These are phyloP conservation scores for Copsychus sechellarum DNA, from an alignment of 2,113 vertebrate genomes.

Conservation along the genomic window DNA sequence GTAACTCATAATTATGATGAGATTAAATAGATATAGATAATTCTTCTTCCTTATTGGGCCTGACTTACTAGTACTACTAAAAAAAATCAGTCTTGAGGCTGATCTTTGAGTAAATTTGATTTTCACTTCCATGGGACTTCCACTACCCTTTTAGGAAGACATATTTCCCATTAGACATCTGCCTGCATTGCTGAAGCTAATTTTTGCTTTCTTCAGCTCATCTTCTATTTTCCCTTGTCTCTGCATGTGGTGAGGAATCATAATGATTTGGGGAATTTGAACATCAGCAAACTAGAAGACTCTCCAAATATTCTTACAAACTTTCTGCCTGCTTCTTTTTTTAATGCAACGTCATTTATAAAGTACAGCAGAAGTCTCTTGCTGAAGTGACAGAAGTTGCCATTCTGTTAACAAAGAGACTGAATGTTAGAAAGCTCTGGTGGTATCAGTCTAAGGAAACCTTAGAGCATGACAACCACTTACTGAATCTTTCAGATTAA, in stretches of 20 bases:
- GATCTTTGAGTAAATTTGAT: constrained; percentile 5
- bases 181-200: neutral
- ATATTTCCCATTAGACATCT: neutral
- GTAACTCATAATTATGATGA: neutral
- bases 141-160: neutral
- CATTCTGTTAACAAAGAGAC: constrained; percentile 47
- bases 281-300: neutral
- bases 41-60: neutral
- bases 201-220: constrained; percentile 14
- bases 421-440: constrained; percentile 26
- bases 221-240: neutral
- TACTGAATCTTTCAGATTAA: constrained; percentile 51
- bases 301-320: neutral
- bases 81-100: neutral
- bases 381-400: constrained; percentile 38
- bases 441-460: constrained; percentile 33
- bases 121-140: neutral
- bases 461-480: constrained; percentile 7
- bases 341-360: constrained; percentile 5
- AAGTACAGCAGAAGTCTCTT: constrained; percentile 26
- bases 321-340: neutral
- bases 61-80: neutral
- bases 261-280: neutral
- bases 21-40: neutral
- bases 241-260: neutral